Conservation (phyloP, 2,888 invertebrate species). For the Ephialtes manifestator region DNA sequence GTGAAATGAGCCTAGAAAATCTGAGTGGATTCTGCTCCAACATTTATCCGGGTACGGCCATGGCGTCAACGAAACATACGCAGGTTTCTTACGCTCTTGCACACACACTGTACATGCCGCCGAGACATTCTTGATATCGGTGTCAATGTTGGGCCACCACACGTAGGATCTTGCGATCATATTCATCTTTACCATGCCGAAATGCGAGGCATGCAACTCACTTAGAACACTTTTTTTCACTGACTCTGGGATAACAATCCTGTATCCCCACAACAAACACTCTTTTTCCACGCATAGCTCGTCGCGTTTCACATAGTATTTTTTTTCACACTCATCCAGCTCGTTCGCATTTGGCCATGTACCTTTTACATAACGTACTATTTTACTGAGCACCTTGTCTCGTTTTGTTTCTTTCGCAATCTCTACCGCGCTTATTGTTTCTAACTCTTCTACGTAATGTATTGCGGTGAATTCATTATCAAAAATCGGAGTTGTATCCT, state of each 20-base stretch:
- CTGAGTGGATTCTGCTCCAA: slow-evolving; percentile 68
- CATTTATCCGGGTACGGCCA: slow-evolving; percentile 69
- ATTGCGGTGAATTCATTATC: no score
- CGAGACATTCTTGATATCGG: slow-evolving; percentile 23
- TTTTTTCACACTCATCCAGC: slow-evolving; percentile 29
- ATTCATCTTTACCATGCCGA: slow-evolving; percentile 76
- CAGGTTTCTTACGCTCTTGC: slow-evolving; percentile 60
- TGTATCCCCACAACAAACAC: slow-evolving; percentile 63
- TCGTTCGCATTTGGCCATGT: slow-evolving; percentile 40
- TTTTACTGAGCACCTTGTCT: no score
- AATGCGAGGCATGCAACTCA: slow-evolving; percentile 74
- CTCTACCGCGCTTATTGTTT: no score
- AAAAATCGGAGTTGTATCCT: no score
- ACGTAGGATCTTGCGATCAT: slow-evolving; percentile 73
- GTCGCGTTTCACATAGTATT: slow-evolving; percentile 46
- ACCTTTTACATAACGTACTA: slow-evolving; percentile 39
- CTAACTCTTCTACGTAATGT: no score
- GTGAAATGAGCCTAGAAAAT: slow-evolving; percentile 71
- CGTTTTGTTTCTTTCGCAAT: no score
- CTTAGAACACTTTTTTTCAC: slow-evolving; percentile 47
- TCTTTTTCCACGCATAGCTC: slow-evolving; percentile 56
- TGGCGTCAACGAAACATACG: slow-evolving; percentile 57
- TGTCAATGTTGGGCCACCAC: slow-evolving; percentile 76
- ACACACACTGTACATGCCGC: slow-evolving; percentile 67
- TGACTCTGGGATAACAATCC: slow-evolving; percentile 49